A percentile compares a stretch with the other conserved stretches of the same genome.
Conservation (phyloP, 2,888 invertebrate genomes). For the Cheilosia grossa region DNA sequence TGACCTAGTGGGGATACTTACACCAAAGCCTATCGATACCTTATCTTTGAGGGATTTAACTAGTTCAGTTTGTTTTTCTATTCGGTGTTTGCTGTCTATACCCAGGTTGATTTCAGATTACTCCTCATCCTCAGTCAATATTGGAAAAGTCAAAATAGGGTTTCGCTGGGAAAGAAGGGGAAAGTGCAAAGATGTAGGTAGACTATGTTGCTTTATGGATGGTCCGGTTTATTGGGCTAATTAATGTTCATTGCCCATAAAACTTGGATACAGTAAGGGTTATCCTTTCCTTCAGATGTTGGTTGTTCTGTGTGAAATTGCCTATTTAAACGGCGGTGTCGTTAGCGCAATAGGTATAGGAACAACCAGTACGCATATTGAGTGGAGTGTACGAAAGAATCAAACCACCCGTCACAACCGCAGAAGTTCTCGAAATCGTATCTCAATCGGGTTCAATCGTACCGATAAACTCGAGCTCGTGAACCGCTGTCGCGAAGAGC, state of each 20-base stretch:
- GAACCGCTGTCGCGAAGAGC: too few relatives aligned
- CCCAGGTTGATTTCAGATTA: slow-evolving; percentile 30
- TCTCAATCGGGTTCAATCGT: too few relatives aligned
- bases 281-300: too few relatives aligned
- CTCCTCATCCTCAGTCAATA: slow-evolving; percentile 55
- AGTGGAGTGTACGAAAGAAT: too few relatives aligned
- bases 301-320: too few relatives aligned
- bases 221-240: slow-evolving; percentile 20
- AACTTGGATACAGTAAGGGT: background rate
- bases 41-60: slow-evolving; percentile 36
- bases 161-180: background rate
- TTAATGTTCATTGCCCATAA: slow-evolving; percentile 34
- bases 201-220: background rate
- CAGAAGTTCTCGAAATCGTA: too few relatives aligned
- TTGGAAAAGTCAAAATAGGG: slow-evolving; percentile 27
- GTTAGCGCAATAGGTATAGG: too few relatives aligned
- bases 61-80: slow-evolving; percentile 46
- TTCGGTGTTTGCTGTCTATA: slow-evolving; percentile 17
- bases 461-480: too few relatives aligned
- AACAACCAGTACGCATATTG: background rate
- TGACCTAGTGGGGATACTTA: slow-evolving; percentile 5
- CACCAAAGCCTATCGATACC: slow-evolving; percentile 1
- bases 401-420: too few relatives aligned
- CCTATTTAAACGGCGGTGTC: too few relatives aligned
- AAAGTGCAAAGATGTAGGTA: background rate